phyloP scores from a whole-genome alignment of 2,797 vertebrate genomes.

The Vireo griseus region DNA sequence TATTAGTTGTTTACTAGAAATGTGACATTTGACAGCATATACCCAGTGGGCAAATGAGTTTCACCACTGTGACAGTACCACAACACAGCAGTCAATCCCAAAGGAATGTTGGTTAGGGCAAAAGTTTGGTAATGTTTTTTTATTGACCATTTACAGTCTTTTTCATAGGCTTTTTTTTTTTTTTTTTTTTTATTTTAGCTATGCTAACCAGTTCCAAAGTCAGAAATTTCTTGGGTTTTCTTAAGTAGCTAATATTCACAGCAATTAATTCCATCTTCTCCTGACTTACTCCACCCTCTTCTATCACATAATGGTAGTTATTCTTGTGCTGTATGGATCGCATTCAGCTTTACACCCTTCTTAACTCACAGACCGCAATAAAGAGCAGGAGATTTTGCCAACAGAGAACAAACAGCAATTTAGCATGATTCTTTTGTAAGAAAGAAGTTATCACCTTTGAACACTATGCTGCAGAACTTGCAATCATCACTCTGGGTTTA shows the following conservation, averaged over 20 bases:
- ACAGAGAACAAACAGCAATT: background rate
- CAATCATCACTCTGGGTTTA: background rate
- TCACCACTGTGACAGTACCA: background rate
- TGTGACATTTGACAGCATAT: background rate
- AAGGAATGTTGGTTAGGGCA: background rate
- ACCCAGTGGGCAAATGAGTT: background rate
- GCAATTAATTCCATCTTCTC: background rate
- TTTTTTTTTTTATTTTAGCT: background rate
- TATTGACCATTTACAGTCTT: background rate
- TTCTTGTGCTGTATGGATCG: background rate
- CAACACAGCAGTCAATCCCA: background rate
- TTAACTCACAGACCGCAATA: background rate
- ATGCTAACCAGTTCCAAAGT: background rate
- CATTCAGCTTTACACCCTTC: background rate
- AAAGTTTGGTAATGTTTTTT: background rate
- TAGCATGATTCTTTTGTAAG: background rate
- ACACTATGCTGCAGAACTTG: background rate
- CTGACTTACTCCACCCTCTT: background rate
- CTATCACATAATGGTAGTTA: background rate
- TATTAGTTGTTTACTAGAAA: background rate
- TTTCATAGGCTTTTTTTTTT: background rate
- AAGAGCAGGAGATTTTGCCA: background rate
- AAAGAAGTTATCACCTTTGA: background rate
- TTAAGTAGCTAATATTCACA: background rate
- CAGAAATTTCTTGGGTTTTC: rapidly evolving